Conservation (phyloP, 2,888 invertebrate genomes). For the Tiliacea aurago region DNA sequence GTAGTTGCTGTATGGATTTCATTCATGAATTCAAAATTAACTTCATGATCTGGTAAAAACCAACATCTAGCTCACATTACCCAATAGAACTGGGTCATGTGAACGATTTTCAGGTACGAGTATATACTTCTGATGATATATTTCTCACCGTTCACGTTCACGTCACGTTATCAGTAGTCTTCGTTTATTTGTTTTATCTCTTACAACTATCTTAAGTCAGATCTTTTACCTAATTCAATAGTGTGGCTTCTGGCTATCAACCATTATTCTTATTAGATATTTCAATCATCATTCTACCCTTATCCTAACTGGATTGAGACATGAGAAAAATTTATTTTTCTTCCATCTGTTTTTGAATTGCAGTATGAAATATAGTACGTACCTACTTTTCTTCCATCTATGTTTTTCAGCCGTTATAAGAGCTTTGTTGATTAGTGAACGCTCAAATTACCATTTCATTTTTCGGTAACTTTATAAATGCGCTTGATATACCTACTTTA, state of each 20-base stretch:
- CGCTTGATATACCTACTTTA: not conserved
- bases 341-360: not conserved
- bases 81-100: slow-evolving; percentile 8
- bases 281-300: not conserved
- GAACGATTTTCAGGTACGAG: slow-evolving; percentile 3
- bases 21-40: slow-evolving; percentile 43
- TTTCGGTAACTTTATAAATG: not conserved
- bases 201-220: not conserved
- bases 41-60: slow-evolving; percentile 26
- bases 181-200: not conserved
- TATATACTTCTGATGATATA: not conserved
- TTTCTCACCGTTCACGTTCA: not conserved
- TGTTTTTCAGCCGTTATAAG: not conserved
- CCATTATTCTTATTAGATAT: not conserved
- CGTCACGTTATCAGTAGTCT: not conserved
- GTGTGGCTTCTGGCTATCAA: not conserved
- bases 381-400: not conserved
- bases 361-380: not conserved
- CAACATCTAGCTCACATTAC: slow-evolving; percentile 42
- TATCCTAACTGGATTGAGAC: not conserved
- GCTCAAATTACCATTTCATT: not conserved
- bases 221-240: not conserved
- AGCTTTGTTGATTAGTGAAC: not conserved
- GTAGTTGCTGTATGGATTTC: slow-evolving; percentile 12
- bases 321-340: not conserved